Percentiles rank a stretch among this genome's conserved stretches.
phyloP scores from a whole-genome alignment of 2,888 invertebrate genomes.

The Allygus modestus region DNA sequence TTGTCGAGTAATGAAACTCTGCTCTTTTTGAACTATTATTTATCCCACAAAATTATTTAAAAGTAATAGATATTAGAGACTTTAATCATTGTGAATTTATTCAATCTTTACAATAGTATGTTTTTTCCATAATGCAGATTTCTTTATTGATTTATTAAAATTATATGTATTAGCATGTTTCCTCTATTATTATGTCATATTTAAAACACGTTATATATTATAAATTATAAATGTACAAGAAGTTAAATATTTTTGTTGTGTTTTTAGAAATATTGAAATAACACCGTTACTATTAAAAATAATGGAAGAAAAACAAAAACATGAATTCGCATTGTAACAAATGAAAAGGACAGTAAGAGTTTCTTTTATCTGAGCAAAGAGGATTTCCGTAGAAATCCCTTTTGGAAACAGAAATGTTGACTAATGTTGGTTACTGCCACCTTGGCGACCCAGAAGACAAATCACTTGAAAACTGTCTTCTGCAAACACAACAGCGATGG shows the following conservation, averaged over 20 bases:
- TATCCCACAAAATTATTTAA: background rate
- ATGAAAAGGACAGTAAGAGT: background rate
- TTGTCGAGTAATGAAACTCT: background rate
- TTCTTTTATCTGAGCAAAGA: background rate
- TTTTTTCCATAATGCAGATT: too few relatives aligned
- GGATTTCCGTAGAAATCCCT: constrained; percentile 8
- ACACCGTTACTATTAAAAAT: too few relatives aligned
- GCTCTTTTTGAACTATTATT: too few relatives aligned
- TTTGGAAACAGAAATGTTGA: constrained; percentile 15
- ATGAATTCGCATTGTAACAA: background rate
- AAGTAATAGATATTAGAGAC: background rate
- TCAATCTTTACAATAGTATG: background rate
- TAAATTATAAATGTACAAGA: too few relatives aligned
- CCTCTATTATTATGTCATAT: too few relatives aligned
- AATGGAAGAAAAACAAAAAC: too few relatives aligned
- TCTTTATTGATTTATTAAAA: too few relatives aligned
- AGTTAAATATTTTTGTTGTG: too few relatives aligned
- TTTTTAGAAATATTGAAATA: too few relatives aligned
- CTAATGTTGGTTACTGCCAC: constrained; percentile 11
- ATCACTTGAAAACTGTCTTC: background rate
- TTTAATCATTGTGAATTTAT: too few relatives aligned
- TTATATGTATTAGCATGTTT: too few relatives aligned
- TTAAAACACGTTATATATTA: too few relatives aligned
- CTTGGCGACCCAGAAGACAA: background rate
- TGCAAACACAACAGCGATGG: background rate